A percentile compares a stretch with the other conserved stretches of the same genome.
Conservation (phyloP, 1,140 invertebrate genomes). For the Globodera ellingtonae region DNA sequence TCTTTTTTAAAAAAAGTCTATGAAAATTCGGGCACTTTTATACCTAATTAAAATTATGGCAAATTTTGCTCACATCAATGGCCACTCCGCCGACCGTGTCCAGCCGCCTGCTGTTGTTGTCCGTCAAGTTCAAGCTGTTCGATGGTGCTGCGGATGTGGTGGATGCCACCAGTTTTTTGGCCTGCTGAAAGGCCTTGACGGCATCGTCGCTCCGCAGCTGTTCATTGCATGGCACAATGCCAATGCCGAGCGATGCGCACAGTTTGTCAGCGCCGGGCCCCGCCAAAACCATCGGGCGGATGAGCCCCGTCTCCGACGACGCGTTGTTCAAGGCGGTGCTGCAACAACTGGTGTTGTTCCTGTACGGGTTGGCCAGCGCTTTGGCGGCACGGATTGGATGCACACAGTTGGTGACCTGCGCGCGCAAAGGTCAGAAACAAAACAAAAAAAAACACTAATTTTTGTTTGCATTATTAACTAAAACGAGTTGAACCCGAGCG, state of each 20-base stretch:
- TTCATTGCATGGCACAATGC: conserved; percentile 30
- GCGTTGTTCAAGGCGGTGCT: not conserved
- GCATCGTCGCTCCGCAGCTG: conserved; percentile 29
- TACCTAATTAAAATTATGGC: not conserved
- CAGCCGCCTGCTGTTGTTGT: conserved; percentile 14
- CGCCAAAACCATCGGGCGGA: conserved; percentile 38
- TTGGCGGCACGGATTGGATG: conserved; percentile 30
- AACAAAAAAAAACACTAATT: not conserved
- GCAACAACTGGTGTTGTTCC: not conserved
- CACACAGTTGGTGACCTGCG: conserved; percentile 31
- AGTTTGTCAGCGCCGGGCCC: conserved; percentile 42
- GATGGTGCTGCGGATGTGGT: not conserved
- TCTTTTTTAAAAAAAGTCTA: conserved; percentile 20
- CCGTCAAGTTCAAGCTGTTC: not conserved
- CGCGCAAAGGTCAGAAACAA: not conserved
- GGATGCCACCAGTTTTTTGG: not conserved
- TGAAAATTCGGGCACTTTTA: too few relatives aligned
- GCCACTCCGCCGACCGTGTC: conserved; percentile 49
- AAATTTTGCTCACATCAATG: conserved; percentile 29
- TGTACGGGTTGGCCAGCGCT: not conserved
- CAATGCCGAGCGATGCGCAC: conserved; percentile 23
- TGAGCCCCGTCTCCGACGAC: conserved; percentile 7
- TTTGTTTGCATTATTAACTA: not conserved
- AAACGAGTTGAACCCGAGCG: too few relatives aligned
- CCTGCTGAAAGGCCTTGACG: not conserved